Evolutionary conservation across 2,888 invertebrate species (phyloP).

Genomic region (Cybosia mesomella): DNA sequence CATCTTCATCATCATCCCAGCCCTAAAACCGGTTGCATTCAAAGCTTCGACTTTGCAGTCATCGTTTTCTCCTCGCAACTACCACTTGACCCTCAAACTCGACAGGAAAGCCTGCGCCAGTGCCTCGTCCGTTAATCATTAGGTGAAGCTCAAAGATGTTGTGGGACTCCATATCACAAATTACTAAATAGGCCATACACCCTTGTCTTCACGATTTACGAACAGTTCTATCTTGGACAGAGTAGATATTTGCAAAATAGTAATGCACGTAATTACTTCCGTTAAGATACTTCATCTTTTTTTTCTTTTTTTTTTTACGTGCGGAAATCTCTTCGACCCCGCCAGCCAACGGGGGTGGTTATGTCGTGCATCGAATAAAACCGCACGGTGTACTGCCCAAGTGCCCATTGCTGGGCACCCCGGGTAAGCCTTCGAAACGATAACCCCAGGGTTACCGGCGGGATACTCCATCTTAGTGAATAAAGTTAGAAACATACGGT

Average conservation of each 20-base stretch:
- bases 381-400: too few species aligned
- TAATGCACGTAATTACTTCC: constrained; percentile 8
- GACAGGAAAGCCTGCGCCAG: not conserved
- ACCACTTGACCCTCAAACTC: not conserved
- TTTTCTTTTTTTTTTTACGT: too few species aligned
- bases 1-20: not conserved
- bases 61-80: not conserved
- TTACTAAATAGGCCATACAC: not conserved
- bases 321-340: too few species aligned
- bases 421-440: too few species aligned
- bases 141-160: not conserved
- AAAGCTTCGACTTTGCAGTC: not conserved
- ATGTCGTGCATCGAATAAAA: too few species aligned
- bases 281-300: not conserved
- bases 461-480: not conserved
- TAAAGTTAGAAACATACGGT: constrained; percentile 7
- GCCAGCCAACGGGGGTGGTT: too few species aligned
- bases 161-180: not conserved
- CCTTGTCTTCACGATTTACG: not conserved
- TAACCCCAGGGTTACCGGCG: too few species aligned
- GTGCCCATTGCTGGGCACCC: too few species aligned
- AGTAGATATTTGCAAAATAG: not conserved
- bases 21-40: not conserved
- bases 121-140: not conserved
- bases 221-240: constrained; percentile 1